These are phyloP conservation scores for Chesias legatella DNA, from an alignment of 2,888 invertebrate genomes.

Conservation along the genomic window DNA sequence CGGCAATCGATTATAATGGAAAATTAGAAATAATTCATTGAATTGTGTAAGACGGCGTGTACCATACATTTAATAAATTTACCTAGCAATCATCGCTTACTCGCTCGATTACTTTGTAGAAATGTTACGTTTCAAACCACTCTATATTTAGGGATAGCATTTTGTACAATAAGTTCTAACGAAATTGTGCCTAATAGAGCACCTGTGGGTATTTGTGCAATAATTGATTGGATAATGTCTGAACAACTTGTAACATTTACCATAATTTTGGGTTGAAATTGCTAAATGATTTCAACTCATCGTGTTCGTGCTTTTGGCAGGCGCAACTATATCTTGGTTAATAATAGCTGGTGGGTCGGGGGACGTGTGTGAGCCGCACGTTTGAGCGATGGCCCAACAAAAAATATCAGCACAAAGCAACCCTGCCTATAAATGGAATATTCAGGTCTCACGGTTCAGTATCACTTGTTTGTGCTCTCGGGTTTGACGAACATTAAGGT, in stretches of 20 bases:
- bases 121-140: constrained; percentile 10
- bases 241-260: constrained; percentile 49
- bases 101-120: too few relatives aligned
- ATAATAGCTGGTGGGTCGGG: constrained; percentile 51
- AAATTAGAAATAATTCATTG: too few relatives aligned
- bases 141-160: constrained; percentile 13
- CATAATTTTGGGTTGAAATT: constrained; percentile 58
- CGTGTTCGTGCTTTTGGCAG: constrained; percentile 51
- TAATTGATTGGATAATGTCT: constrained; percentile 50
- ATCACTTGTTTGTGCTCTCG: constrained; percentile 51
- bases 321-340: constrained; percentile 48
- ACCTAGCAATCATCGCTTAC: too few relatives aligned
- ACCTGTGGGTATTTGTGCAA: constrained; percentile 47
- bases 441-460: constrained; percentile 65
- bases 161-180: constrained; percentile 10
- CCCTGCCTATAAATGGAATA: constrained; percentile 72
- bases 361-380: constrained; percentile 65
- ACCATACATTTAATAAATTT: too few relatives aligned
- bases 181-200: constrained; percentile 34
- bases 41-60: too few relatives aligned
- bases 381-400: constrained; percentile 66
- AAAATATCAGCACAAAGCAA: constrained; percentile 64
- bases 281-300: constrained; percentile 50
- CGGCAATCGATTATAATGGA: too few relatives aligned
- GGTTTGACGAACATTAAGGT: constrained; percentile 37